Conservation (phyloP, 2,797 vertebrate genomes). For the Falco rusticolus region DNA sequence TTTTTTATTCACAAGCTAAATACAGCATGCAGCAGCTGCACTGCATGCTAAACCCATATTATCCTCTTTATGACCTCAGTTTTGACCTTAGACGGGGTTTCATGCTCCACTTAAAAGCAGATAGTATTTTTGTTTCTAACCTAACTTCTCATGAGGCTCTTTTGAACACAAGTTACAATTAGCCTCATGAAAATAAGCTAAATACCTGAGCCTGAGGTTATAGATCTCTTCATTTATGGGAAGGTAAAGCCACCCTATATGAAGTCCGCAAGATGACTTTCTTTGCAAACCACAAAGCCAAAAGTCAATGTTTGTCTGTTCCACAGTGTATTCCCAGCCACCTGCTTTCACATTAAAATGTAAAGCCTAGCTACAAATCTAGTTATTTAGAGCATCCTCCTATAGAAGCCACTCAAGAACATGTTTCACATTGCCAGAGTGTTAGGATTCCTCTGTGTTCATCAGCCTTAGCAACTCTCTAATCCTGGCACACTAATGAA, state of each 20-base stretch:
- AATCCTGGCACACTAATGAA: slow-evolving; percentile 11
- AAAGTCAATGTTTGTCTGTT: slow-evolving; percentile 17
- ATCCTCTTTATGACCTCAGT: slow-evolving; percentile 35
- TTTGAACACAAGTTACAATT: slow-evolving; percentile 1
- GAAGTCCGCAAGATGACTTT: background rate
- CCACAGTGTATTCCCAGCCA: background rate
- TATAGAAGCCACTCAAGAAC: slow-evolving; percentile 7
- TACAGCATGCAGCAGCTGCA: slow-evolving; percentile 32
- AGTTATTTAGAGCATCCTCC: slow-evolving; percentile 4
- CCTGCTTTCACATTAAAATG: slow-evolving; percentile 43
- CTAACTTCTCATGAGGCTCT: slow-evolving; percentile 3
- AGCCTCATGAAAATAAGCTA: slow-evolving; percentile 12
- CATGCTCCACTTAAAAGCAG: background rate
- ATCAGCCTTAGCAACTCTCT: background rate
- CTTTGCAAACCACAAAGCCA: background rate
- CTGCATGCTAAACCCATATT: slow-evolving; percentile 39
- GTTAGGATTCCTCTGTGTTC: slow-evolving; percentile 35
- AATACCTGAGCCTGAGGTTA: background rate
- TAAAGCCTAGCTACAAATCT: slow-evolving; percentile 36
- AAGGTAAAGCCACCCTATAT: background rate
- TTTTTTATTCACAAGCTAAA: slow-evolving; percentile 50
- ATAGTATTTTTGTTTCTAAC: slow-evolving; percentile 50
- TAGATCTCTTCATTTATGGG: background rate
- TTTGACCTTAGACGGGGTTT: slow-evolving; percentile 52
- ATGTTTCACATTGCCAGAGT: background rate